phyloP scores from a whole-genome alignment of 1,140 invertebrate species.

The Tyrophagus putrescentiae region DNA sequence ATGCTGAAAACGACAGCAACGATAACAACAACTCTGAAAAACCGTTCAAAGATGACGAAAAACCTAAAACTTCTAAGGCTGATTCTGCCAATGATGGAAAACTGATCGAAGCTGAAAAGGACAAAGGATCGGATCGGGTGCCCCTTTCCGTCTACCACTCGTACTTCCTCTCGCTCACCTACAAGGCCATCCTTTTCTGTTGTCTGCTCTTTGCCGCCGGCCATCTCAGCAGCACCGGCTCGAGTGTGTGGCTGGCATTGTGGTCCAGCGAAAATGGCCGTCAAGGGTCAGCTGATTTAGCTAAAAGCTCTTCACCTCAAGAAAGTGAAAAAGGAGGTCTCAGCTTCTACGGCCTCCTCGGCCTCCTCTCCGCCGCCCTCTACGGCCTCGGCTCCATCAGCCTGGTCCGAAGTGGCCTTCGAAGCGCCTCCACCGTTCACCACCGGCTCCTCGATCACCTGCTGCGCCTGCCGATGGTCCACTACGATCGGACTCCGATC shows the following conservation, averaged over 20 bases:
- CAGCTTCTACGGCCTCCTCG: no score
- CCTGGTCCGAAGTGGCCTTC: background rate
- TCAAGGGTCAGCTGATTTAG: background rate
- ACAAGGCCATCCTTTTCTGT: conserved; percentile 21
- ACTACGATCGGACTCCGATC: conserved; percentile 38
- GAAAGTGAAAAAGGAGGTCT: no score
- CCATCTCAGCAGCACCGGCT: conserved; percentile 58
- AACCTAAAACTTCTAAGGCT: background rate
- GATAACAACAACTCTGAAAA: background rate
- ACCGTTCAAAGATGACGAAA: background rate
- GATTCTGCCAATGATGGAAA: conserved; percentile 35
- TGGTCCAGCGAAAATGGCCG: conserved; percentile 35
- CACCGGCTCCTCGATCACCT: conserved; percentile 30
- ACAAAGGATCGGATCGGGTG: conserved; percentile 73
- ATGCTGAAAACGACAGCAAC: background rate
- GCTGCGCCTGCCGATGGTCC: conserved; percentile 33
- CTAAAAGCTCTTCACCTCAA: conserved; percentile 9
- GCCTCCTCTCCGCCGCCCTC: conserved; percentile 20
- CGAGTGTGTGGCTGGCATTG: conserved; percentile 76
- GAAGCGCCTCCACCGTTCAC: conserved; percentile 26
- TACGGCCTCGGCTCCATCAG: background rate
- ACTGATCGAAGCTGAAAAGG: conserved; percentile 71
- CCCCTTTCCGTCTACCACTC: conserved; percentile 70
- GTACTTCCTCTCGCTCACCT: conserved; percentile 26
- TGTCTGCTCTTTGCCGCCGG: conserved; percentile 24